A percentile compares a stretch with the other conserved stretches of the same genome.
Conservation (phyloP, 1,140 invertebrate genomes). For the Cyclargus thomasi region DNA sequence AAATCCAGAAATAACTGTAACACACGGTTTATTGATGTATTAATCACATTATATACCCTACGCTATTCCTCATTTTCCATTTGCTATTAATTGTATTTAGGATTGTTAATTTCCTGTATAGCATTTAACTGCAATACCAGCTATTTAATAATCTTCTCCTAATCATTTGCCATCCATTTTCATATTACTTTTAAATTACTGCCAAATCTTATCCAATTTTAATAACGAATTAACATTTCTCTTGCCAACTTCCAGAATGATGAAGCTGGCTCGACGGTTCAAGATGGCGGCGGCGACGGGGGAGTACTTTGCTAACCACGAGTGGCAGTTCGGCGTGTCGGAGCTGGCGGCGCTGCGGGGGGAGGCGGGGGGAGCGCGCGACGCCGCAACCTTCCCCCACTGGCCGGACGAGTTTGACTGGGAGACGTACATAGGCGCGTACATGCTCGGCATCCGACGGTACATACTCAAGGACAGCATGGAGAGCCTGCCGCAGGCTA, state of each 20-base stretch:
- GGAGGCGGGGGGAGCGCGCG: conserved; percentile 76
- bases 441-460: conserved; percentile 86
- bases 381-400: conserved; percentile 76
- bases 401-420: conserved; percentile 52
- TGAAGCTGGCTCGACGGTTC: conserved; percentile 88
- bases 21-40: no score
- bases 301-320: conserved; percentile 90
- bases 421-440: conserved; percentile 75
- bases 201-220: no score
- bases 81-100: no score
- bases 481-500: conserved; percentile 79
- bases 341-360: conserved; percentile 83
- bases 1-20: no score
- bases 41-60: no score
- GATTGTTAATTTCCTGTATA: no score
- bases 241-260: conserved; percentile 79
- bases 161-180: no score
- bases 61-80: no score
- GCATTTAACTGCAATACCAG: no score
- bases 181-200: no score
- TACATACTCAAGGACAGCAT: conserved; percentile 86
- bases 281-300: conserved; percentile 85
- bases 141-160: no score
- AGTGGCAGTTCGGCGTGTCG: conserved; percentile 88
- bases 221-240: no score